Evolutionary conservation across 2,113 vertebrate genomes (phyloP).

Genomic region (Hemichromis elongatus): DNA sequence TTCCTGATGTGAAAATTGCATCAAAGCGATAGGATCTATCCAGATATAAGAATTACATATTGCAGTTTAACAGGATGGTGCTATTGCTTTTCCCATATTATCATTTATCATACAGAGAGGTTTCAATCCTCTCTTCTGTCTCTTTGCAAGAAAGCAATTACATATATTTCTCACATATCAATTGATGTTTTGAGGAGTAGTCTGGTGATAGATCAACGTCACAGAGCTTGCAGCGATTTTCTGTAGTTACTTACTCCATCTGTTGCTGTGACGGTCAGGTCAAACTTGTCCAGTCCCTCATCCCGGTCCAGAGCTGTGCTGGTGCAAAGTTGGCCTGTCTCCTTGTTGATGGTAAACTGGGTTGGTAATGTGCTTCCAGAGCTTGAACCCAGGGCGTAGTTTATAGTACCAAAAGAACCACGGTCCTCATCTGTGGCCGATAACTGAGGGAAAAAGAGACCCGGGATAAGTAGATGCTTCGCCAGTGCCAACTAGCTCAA

Average conservation of each 20-base stretch:
- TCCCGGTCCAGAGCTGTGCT: slow-evolving; percentile 81
- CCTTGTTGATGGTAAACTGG: slow-evolving; percentile 82
- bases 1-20: neutral
- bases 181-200: neutral
- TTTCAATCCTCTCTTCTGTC: neutral
- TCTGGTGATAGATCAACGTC: neutral
- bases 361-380: slow-evolving; percentile 70
- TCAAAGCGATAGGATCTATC: neutral
- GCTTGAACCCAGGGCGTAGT: slow-evolving; percentile 83
- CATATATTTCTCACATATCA: neutral
- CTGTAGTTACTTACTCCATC: slow-evolving; percentile 83
- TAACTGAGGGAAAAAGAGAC: slow-evolving; percentile 74
- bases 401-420: slow-evolving; percentile 82
- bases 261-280: slow-evolving; percentile 86
- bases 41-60: neutral
- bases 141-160: neutral
- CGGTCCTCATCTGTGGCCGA: slow-evolving; percentile 88
- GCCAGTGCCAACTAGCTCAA: neutral
- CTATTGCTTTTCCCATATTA: neutral
- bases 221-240: neutral
- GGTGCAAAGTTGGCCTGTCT: slow-evolving; percentile 86
- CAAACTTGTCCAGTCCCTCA: slow-evolving; percentile 79
- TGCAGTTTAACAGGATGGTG: neutral
- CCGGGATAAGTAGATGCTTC: neutral
- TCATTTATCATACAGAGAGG: neutral